These are phyloP conservation scores for Calliopum simillimum DNA, from an alignment of 2,888 invertebrate genomes.

Conservation along the genomic window DNA sequence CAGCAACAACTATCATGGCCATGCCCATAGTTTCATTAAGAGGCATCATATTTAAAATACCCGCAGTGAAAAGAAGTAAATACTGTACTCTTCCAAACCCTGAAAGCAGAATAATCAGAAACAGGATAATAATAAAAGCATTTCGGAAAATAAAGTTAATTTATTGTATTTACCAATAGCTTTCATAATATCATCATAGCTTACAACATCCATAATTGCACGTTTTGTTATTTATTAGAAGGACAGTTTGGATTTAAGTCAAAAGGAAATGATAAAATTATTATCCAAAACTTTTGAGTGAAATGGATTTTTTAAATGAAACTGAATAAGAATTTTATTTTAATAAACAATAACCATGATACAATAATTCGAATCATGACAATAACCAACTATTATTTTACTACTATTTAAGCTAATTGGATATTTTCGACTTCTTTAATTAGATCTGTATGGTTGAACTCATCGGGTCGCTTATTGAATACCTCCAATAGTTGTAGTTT, in stretches of 20 bases:
- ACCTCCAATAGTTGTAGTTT: conserved; percentile 75
- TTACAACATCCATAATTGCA: too few species aligned
- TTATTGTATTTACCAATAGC: conserved; percentile 17
- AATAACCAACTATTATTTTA: too few species aligned
- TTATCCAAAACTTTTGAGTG: too few species aligned
- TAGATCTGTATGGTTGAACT: conserved; percentile 86
- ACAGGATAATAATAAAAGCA: neutral
- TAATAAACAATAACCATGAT: too few species aligned
- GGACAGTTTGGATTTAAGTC: too few species aligned
- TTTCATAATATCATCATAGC: conserved; percentile 19
- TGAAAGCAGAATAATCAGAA: conserved; percentile 13
- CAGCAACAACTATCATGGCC: conserved; percentile 47
- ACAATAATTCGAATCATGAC: too few species aligned
- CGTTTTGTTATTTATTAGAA: too few species aligned
- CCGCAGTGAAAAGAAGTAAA: conserved; percentile 47
- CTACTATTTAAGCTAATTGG: conserved; percentile 56
- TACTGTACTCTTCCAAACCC: conserved; percentile 50
- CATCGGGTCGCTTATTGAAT: conserved; percentile 78
- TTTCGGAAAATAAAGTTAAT: neutral
- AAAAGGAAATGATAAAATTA: too few species aligned
- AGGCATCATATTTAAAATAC: conserved; percentile 50
- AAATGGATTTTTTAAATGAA: too few species aligned
- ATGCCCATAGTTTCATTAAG: conserved; percentile 54
- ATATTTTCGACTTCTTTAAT: conserved; percentile 81
- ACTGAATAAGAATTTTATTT: too few species aligned